Evolutionary conservation across 2,797 vertebrate species (phyloP).

Genomic region (Sebastes trivittatus): DNA sequence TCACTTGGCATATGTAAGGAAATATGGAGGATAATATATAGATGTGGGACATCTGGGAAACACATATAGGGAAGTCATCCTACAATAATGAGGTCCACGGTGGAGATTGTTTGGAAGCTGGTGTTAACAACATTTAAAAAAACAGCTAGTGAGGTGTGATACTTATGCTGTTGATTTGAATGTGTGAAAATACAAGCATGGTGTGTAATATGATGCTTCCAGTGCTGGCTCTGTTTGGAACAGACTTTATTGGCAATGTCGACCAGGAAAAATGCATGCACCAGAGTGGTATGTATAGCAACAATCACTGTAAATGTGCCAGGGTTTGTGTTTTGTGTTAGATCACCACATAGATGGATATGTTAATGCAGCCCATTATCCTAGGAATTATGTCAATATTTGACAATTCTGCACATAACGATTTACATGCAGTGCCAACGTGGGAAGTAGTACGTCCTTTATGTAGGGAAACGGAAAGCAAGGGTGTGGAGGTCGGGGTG

Average conservation of each 20-base stretch:
- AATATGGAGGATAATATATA: conserved; percentile 14
- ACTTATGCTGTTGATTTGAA: conserved; percentile 4
- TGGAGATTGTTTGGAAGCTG: background rate
- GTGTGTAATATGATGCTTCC: background rate
- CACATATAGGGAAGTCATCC: background rate
- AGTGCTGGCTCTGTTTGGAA: background rate
- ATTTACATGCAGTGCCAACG: background rate
- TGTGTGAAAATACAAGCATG: conserved; percentile 13
- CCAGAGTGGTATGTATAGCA: background rate
- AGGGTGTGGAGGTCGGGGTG: background rate
- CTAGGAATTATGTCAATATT: background rate
- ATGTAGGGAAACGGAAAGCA: background rate
- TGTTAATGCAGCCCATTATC: background rate
- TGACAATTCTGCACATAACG: background rate
- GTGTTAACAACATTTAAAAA: background rate
- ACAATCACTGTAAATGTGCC: background rate
- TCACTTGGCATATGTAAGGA: background rate
- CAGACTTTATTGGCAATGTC: background rate
- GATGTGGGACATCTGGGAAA: conserved; percentile 16
- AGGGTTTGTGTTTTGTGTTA: background rate
- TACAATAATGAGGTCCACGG: background rate
- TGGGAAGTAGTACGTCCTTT: background rate
- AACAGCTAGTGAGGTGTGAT: background rate
- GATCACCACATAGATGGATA: background rate
- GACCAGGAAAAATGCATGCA: background rate